Percentiles rank a stretch among this genome's conserved stretches.
phyloP scores from a whole-genome alignment of 2,797 vertebrate genomes.

The Pseudopleuronectes americanus region DNA sequence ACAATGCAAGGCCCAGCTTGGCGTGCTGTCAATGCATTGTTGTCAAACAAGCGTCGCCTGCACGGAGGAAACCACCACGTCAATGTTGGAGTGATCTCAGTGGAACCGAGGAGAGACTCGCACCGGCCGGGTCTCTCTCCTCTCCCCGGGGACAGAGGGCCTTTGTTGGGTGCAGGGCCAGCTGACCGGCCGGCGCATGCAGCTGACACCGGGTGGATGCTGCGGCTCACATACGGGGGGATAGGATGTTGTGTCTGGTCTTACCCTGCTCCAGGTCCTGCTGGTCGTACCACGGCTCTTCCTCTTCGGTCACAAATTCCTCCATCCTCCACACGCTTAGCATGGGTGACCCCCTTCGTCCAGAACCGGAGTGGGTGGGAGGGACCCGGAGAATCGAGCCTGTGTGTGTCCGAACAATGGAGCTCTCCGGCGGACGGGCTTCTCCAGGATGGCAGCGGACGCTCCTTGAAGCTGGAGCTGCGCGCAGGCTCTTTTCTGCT shows the following conservation, averaged over 20 bases:
- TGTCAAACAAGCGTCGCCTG: conserved; percentile 32
- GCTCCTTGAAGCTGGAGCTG: conserved; percentile 31
- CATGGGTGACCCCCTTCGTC: conserved; percentile 58
- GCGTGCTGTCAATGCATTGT: conserved; percentile 58
- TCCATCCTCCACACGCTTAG: conserved; percentile 90
- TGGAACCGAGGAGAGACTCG: neutral
- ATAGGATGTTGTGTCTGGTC: conserved; percentile 26
- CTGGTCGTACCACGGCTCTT: conserved; percentile 96
- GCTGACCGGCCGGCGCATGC: conserved; percentile 49
- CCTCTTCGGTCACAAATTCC: conserved; percentile 92
- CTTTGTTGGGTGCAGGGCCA: conserved; percentile 61
- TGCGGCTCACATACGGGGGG: conserved; percentile 23
- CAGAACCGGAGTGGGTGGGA: neutral
- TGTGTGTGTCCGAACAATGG: conserved; percentile 53
- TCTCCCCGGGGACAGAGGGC: conserved; percentile 25
- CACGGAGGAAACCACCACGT: neutral
- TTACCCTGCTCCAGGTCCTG: conserved; percentile 96
- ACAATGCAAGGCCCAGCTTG: conserved; percentile 36
- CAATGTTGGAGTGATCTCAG: no score
- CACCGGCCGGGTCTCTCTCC: neutral
- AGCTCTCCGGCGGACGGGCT: conserved; percentile 22
- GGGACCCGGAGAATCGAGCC: neutral
- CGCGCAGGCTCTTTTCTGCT: neutral
- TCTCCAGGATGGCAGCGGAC: conserved; percentile 21
- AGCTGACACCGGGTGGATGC: conserved; percentile 52